Evolutionary conservation across 2,888 invertebrate species (phyloP).

Genomic region (Chelonus formosanus): DNA sequence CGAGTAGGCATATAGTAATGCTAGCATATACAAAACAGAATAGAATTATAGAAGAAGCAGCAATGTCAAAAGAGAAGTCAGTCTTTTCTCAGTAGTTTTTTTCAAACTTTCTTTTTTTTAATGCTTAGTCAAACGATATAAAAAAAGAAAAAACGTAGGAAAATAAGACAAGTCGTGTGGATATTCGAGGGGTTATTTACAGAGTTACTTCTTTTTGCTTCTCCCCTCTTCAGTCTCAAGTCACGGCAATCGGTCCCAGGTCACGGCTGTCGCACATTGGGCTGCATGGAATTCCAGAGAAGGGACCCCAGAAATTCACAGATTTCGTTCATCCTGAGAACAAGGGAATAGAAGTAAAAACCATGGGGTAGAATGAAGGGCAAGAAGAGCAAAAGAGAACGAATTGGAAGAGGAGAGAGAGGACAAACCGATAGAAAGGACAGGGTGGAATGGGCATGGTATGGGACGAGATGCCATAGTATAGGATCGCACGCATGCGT

Average conservation of each 20-base stretch:
- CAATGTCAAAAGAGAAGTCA: too few species aligned
- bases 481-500: slow-evolving; percentile 58
- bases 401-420: slow-evolving; percentile 21
- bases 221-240: slow-evolving; percentile 23
- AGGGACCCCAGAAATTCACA: slow-evolving; percentile 49
- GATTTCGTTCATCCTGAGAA: slow-evolving; percentile 46
- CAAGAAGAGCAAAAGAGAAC: slow-evolving; percentile 14
- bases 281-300: slow-evolving; percentile 45
- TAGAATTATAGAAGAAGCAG: neutral
- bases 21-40: neutral
- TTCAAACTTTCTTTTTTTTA: slow-evolving; percentile 1
- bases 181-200: slow-evolving; percentile 28
- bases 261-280: slow-evolving; percentile 34
- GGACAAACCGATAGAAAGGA: slow-evolving; percentile 30
- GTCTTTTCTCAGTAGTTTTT: neutral
- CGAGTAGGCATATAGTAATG: neutral
- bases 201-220: slow-evolving; percentile 37
- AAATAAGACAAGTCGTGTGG: slow-evolving; percentile 19
- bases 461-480: slow-evolving; percentile 48
- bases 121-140: slow-evolving; percentile 1
- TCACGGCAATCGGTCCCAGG: slow-evolving; percentile 37
- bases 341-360: slow-evolving; percentile 39
- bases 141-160: slow-evolving; percentile 7
- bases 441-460: slow-evolving; percentile 36
- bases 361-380: slow-evolving; percentile 23